A percentile compares a stretch with the other conserved stretches of the same genome.
These are phyloP conservation scores for Helicoverpa armigera DNA, from an alignment of 1,140 invertebrate species.

Conservation along the genomic window DNA sequence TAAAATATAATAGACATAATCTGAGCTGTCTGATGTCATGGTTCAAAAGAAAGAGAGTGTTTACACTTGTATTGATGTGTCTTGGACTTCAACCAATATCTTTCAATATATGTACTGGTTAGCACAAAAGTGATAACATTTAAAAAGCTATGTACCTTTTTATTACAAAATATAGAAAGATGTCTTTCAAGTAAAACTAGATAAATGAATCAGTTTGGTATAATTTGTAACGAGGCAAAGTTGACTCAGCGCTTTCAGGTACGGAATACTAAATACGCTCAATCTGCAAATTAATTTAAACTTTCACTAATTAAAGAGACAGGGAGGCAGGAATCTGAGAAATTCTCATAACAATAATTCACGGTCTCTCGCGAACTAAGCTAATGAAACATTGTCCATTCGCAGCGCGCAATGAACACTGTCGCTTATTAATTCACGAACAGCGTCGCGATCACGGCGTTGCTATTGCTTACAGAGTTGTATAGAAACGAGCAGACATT, in stretches of 20 bases:
- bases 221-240: not conserved
- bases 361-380: conserved; percentile 10
- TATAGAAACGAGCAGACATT: not conserved
- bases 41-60: conserved; percentile 2
- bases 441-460: conserved; percentile 1
- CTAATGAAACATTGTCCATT: conserved; percentile 25
- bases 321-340: conserved; percentile 21
- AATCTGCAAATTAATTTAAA: conserved; percentile 14
- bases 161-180: not conserved
- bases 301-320: conserved; percentile 12
- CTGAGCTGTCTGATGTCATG: not conserved
- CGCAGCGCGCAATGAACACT: conserved; percentile 18
- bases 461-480: not conserved
- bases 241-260: not conserved
- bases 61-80: not conserved
- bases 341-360: conserved; percentile 29
- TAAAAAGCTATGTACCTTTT: not conserved
- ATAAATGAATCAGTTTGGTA: not conserved
- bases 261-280: not conserved
- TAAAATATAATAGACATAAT: not conserved
- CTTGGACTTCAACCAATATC: not conserved
- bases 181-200: not conserved
- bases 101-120: not conserved
- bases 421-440: conserved; percentile 11
- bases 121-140: not conserved